These are phyloP conservation scores for Lasiurus cinereus DNA, from an alignment of 2,113 vertebrate species.

Conservation along the genomic window DNA sequence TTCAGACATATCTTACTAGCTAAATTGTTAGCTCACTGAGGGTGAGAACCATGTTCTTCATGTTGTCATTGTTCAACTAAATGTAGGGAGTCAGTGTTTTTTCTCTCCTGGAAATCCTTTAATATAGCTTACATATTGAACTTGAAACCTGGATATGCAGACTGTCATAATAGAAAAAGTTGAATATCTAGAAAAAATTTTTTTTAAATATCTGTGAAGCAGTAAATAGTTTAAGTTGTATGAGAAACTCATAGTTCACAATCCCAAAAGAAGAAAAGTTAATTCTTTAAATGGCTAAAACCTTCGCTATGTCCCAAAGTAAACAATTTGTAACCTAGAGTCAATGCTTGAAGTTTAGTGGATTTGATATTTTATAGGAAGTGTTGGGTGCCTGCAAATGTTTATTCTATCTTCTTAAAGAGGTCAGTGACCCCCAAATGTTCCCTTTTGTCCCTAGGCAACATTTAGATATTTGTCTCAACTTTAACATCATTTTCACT, in stretches of 20 bases:
- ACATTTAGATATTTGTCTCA: not conserved
- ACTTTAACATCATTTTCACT: conserved; percentile 50
- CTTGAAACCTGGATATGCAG: not conserved
- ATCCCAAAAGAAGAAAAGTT: not conserved
- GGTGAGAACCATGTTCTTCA: not conserved
- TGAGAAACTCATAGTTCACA: conserved; percentile 29
- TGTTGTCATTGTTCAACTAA: not conserved
- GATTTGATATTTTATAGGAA: conserved; percentile 29
- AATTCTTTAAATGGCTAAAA: conserved; percentile 56
- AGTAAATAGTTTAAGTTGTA: not conserved
- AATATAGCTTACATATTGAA: conserved; percentile 36
- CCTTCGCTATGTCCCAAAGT: not conserved
- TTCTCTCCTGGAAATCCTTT: not conserved
- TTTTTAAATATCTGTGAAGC: conserved; percentile 26
- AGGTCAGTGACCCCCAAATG: not conserved
- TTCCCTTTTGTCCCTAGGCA: not conserved
- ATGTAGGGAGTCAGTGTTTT: not conserved
- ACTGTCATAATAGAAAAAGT: conserved; percentile 41
- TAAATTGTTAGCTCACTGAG: conserved; percentile 20
- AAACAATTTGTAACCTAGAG: conserved; percentile 5
- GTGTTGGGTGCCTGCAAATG: not conserved
- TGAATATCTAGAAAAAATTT: not conserved
- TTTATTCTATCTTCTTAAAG: conserved; percentile 34
- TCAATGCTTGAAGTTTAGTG: not conserved
- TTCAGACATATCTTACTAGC: conserved; percentile 8